Percentiles rank a stretch among this genome's conserved stretches.
phyloP scores from a whole-genome alignment of 1,140 invertebrate genomes.

The Saccostrea cuccullata region DNA sequence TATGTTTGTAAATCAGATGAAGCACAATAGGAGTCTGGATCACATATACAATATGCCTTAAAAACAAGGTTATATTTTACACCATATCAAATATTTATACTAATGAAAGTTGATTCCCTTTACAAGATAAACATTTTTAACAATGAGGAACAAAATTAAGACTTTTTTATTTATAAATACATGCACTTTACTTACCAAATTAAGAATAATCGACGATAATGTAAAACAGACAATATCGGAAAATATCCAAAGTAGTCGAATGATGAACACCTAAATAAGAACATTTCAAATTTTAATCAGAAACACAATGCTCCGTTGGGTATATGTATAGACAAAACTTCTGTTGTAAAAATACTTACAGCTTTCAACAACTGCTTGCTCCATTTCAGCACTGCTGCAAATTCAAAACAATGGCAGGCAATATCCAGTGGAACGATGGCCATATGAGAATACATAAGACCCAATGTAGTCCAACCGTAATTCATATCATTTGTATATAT shows the following conservation, averaged over 20 bases:
- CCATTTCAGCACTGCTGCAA: background rate
- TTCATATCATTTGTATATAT: background rate
- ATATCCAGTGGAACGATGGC: slow-evolving; percentile 6
- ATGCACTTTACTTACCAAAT: background rate
- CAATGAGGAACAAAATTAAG: background rate
- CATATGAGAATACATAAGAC: slow-evolving; percentile 18
- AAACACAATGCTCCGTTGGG: background rate
- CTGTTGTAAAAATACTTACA: background rate
- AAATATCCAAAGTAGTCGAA: background rate
- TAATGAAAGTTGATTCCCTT: no score
- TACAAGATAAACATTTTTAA: no score
- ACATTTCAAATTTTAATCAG: background rate
- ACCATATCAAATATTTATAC: no score
- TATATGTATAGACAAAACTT: background rate
- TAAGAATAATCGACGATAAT: background rate
- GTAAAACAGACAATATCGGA: background rate
- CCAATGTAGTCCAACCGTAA: background rate
- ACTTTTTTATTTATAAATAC: background rate
- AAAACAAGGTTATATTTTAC: no score
- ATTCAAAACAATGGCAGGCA: background rate
- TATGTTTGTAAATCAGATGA: no score
- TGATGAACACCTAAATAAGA: background rate
- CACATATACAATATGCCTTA: no score
- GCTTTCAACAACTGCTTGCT: background rate
- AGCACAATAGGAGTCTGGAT: no score